Base-by-base conservation (phyloP, 2,888 invertebrate species). In the Byasa hedistus region DNA sequence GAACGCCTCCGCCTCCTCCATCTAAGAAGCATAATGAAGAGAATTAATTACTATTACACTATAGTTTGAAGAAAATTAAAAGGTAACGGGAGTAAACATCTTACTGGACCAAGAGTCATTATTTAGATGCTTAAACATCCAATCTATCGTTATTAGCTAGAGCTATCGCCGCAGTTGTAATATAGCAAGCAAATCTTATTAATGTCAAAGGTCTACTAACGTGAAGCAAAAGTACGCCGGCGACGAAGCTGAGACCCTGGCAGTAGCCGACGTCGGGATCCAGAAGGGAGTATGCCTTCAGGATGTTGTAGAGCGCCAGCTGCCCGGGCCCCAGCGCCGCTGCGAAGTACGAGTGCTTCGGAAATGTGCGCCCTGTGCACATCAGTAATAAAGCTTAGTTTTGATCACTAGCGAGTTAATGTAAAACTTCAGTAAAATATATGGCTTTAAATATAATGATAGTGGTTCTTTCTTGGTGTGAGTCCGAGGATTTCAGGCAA, bases 241-340 rank as follows among this genome's bases (percentile, higher is more conserved):
- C 98, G 2, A 99, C 97, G 80, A 99, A 99, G 77, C 98, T 98
- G 15, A 99, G 93, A 0, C 99, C 99, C 87, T 99, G 99, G 74
- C 99, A 99, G 85, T 99, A 99, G 0, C 98, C 98, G 0, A 99
- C 96, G 79, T 98, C 98, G 0, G 96, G 96, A 84, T 99, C 99
- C 51, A 98, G 86, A 32, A 99, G 92, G 0, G 98, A 99, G 83
- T 99, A 99, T 0, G 99, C 99, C 85, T 99, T 99, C 36, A 99
- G 91, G 23, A 99, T 92, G 89, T 99, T 99, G 86, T 98, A 99
- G 3, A 99, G 87, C 0, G 98, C 96, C 70, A 99, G 86, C 80
- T 99, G 99, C 0, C 99, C 99, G 0, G 98, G 95, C 0, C 99
- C 99, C 52, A 99, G 86, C 0, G 98, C 96, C 66, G 96, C 96